Conservation (phyloP, 2,797 vertebrate genomes). For the Emys orbicularis region DNA sequence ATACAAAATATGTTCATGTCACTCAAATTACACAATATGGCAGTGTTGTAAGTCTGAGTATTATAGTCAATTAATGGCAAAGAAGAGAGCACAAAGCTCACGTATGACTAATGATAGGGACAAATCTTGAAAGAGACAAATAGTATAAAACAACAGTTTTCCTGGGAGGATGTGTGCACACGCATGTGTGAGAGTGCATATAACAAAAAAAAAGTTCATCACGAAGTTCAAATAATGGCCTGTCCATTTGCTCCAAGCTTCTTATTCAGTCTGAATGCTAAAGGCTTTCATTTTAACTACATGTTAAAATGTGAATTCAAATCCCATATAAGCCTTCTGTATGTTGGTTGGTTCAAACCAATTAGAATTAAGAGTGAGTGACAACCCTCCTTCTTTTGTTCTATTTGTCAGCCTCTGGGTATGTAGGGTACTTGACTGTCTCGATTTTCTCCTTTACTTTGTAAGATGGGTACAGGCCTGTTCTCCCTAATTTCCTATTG, state of each 20-base stretch:
- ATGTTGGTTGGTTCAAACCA: slow-evolving; percentile 61
- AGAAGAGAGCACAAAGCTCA: slow-evolving; percentile 71
- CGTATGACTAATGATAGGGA: slow-evolving; percentile 71
- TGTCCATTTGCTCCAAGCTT: slow-evolving; percentile 72
- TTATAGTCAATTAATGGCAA: slow-evolving; percentile 75
- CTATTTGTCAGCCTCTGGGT: slow-evolving; percentile 95
- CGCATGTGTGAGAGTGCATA: slow-evolving; percentile 74
- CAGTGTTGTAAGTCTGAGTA: slow-evolving; percentile 82
- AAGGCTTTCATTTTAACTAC: slow-evolving; percentile 70
- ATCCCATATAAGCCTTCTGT: slow-evolving; percentile 64
- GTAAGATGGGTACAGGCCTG: slow-evolving; percentile 97
- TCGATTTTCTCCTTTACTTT: slow-evolving; percentile 98
- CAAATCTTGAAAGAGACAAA: slow-evolving; percentile 75
- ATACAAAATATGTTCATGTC: slow-evolving; percentile 84
- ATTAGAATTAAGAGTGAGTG: slow-evolving; percentile 70
- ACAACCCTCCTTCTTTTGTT: slow-evolving; percentile 67
- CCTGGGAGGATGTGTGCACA: slow-evolving; percentile 66
- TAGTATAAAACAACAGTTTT: slow-evolving; percentile 80
- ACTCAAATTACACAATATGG: slow-evolving; percentile 90
- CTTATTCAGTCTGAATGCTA: slow-evolving; percentile 62
- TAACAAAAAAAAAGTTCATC: slow-evolving; percentile 74
- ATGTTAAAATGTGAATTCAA: slow-evolving; percentile 72
- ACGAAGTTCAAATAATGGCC: slow-evolving; percentile 75
- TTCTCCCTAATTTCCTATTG: slow-evolving; percentile 96
- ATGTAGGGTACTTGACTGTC: slow-evolving; percentile 96